Base-by-base conservation (phyloP, 2,113 vertebrate species). In the Hippocampus comes region DNA sequence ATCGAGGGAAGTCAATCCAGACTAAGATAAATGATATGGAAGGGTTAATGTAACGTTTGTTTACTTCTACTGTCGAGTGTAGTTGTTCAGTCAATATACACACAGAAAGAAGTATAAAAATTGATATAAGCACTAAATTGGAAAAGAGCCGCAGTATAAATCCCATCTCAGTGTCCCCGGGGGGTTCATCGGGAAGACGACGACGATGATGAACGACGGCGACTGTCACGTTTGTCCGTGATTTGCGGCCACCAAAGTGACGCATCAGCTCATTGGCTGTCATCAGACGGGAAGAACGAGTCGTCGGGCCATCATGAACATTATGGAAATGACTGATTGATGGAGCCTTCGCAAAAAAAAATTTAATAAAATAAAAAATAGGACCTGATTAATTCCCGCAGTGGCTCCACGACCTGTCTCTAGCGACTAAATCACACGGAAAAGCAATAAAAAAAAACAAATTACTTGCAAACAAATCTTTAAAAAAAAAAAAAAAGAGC, bases 201-300 rank as follows among this genome's bases (percentile, higher is more conserved):
- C n/a, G 25, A 80, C 65, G 72, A 82, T 68, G 72, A 84, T 85
- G 66, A 75, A 61, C 61, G 55, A n/a, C 4, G 34, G 60, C 59
- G 42, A 11, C 57, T 67, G 23, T 30, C 3, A 53, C 27, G 9
- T 63, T 49, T 10, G 64, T 1, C 55, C 55, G 9, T 17, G 67
- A 83, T 78, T 61, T 84, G 75, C 67, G 56, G 68, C 68, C 69
- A 68, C 25, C 67, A 82, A 76, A 84, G 75, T 73, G 82, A 82
- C 73, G 78, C 68, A 79, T 85, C 59, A 79, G 73, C 77, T 80
- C 68, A 72, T 77, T 77, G 71, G 73, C 73, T 74, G 67, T 81
- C 76, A 83, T 2, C 57, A 21, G 21, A 71, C 59, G 23, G 71
- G 46, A 82, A 70, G 70, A 81, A 71, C 71, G 42, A 67, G 71